These are phyloP conservation scores for Cheumatopsyche charites DNA, from an alignment of 1,140 invertebrate species.

Conservation along the genomic window DNA sequence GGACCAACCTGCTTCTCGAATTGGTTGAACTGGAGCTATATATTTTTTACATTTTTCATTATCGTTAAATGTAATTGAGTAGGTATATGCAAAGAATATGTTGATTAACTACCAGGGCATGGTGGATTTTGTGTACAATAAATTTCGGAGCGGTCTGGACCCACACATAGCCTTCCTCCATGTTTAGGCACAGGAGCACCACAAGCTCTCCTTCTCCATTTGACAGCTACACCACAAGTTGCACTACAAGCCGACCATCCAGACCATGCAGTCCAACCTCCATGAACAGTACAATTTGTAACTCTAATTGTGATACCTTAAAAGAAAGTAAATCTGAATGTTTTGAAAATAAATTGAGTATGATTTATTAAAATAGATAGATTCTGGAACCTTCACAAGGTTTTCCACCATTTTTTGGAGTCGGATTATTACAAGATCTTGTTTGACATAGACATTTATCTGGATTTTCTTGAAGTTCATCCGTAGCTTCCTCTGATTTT, in stretches of 20 bases:
- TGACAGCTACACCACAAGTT: conserved; percentile 74
- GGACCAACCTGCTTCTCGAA: conserved; percentile 77
- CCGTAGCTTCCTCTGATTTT: conserved; percentile 50
- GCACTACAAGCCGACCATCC: conserved; percentile 83
- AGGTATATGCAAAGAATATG: background rate
- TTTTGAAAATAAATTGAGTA: no score
- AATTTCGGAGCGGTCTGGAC: conserved; percentile 76
- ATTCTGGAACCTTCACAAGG: conserved; percentile 67
- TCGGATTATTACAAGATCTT: conserved; percentile 80
- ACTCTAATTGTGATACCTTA: conserved; percentile 67
- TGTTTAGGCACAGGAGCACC: conserved; percentile 80
- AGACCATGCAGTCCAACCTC: conserved; percentile 88
- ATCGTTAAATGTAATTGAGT: background rate
- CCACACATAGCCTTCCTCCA: conserved; percentile 82
- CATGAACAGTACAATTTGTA: conserved; percentile 80
- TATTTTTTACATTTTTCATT: conserved; percentile 3
- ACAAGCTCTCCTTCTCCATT: conserved; percentile 78
- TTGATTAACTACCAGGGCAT: conserved; percentile 65
- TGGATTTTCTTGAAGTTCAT: conserved; percentile 52
- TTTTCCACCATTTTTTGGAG: conserved; percentile 77
- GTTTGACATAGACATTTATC: conserved; percentile 80
- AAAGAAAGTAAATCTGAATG: conserved; percentile 14
- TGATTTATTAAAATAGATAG: no score
- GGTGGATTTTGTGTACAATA: conserved; percentile 81
- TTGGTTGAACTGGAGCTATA: conserved; percentile 60